Base-by-base conservation (phyloP, 53 echinoderm and acorn worm species). In the Holothuria leucospilota region DNA sequence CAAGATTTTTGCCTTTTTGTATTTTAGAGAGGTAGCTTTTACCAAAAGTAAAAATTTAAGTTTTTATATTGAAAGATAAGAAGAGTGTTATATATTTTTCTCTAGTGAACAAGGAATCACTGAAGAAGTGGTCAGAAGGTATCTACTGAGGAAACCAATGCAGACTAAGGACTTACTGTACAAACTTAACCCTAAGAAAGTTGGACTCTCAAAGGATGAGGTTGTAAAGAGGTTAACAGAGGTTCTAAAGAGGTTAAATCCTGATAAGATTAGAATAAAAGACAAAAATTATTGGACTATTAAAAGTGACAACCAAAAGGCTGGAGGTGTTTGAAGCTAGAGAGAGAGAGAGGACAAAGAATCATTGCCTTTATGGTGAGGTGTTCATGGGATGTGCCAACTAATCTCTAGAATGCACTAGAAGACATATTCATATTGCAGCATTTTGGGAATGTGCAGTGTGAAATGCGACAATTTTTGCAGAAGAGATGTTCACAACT, bases 91-190 rank as follows among this genome's bases (percentile, higher is more conserved):
- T 20, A 85, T 20, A 20, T 78, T 63, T 51, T 26, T 42, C 61
- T 27, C 29, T 83, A 94, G 95, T 62, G 95, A 94, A 69, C 72
- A 79, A 64, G 92, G 95, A 20, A 63, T 98, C 63, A 98, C 98
- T 14, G 98, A 98, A 70, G 98, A 98, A 21, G 86, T 95, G 30
- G 93, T 98, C 11, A 87, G 90, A 39, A 82, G 98, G 20, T 98
- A 98, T 77, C 77, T 98, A 38, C 91, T 95, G 93, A 66, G 95
- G 53, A 95, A 95, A 83, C 98, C 98, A 5, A 98, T 98, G 98
- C 95, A 95, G 41, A 98, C 98, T 70, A 98, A 95, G 53, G 98
- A 98, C 78, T 79, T 98, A 16, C 88, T 98, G 24, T 88, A 93
- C 81, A 98, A 98, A 77, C 92, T 98, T 29, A 95, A 95, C 29